These are phyloP conservation scores for Aythya baeri DNA, from an alignment of 2,113 vertebrate genomes.

Conservation along the genomic window DNA sequence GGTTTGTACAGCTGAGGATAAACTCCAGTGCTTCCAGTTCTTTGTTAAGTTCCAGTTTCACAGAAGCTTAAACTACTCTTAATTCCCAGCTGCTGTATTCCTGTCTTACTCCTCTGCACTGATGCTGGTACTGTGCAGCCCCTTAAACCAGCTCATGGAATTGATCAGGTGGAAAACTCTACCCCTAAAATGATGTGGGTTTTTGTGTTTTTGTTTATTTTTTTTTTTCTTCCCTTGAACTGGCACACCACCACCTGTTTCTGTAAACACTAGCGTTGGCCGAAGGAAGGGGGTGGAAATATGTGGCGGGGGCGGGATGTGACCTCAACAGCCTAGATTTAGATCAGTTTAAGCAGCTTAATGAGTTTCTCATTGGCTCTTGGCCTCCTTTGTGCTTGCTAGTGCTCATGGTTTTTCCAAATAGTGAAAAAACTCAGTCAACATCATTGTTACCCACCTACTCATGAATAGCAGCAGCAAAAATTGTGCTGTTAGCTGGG, in stretches of 20 bases:
- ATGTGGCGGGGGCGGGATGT: conserved; percentile 48
- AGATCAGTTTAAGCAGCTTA: conserved; percentile 73
- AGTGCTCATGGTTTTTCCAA: conserved; percentile 30
- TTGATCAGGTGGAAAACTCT: background rate
- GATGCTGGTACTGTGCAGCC: background rate
- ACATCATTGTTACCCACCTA: background rate
- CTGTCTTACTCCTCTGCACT: background rate
- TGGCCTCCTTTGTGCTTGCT: conserved; percentile 64
- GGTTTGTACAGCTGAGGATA: background rate
- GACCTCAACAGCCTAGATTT: conserved; percentile 69
- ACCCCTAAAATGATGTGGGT: background rate
- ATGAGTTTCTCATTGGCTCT: conserved; percentile 71
- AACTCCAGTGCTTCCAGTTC: background rate
- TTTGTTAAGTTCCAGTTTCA: background rate
- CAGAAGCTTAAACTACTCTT: conserved; percentile 4
- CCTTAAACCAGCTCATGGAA: background rate
- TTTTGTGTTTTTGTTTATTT: background rate
- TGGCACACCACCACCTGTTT: conserved; percentile 16
- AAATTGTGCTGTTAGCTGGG: background rate
- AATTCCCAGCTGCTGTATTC: conserved; percentile 12
- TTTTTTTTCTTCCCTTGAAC: background rate
- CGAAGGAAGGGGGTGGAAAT: conserved; percentile 49
- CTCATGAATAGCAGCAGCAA: background rate
- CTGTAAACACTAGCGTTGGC: conserved; percentile 22
- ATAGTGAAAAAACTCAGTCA: conserved; percentile 55